phyloP scores from a whole-genome alignment of 2,888 invertebrate species.

The Stenurella melanura region DNA sequence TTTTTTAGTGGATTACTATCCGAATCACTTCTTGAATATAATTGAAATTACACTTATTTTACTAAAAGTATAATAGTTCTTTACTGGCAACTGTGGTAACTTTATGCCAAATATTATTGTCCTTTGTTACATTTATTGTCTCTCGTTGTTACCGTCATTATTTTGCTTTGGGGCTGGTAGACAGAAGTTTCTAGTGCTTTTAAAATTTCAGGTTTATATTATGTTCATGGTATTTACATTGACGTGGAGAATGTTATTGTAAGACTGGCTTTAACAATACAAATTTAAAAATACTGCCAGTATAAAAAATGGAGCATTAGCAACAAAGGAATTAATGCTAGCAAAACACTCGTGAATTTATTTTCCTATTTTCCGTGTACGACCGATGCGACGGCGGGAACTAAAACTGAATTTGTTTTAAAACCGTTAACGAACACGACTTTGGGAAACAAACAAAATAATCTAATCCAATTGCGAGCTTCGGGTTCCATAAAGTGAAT shows the following conservation, averaged over 20 bases:
- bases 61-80: too few relatives aligned
- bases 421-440: conserved; percentile 43
- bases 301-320: background rate
- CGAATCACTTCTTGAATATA: too few relatives aligned
- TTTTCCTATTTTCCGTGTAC: conserved; percentile 42
- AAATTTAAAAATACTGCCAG: conserved; percentile 14
- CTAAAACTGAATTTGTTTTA: conserved; percentile 45
- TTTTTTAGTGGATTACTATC: too few relatives aligned
- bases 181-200: too few relatives aligned
- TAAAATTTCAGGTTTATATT: too few relatives aligned
- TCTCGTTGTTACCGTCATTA: too few relatives aligned
- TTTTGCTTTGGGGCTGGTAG: too few relatives aligned
- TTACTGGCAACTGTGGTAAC: too few relatives aligned
- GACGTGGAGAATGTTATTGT: background rate
- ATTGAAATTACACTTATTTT: too few relatives aligned
- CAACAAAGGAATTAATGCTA: conserved; percentile 25
- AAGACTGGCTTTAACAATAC: background rate
- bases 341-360: conserved; percentile 22
- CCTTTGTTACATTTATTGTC: too few relatives aligned
- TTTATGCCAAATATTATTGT: too few relatives aligned
- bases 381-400: conserved; percentile 23
- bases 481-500: conserved; percentile 33
- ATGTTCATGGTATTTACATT: background rate
- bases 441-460: conserved; percentile 41
- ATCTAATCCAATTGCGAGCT: conserved; percentile 44